phyloP scores from a whole-genome alignment of 2,113 vertebrate species.

The Felis chaus region DNA sequence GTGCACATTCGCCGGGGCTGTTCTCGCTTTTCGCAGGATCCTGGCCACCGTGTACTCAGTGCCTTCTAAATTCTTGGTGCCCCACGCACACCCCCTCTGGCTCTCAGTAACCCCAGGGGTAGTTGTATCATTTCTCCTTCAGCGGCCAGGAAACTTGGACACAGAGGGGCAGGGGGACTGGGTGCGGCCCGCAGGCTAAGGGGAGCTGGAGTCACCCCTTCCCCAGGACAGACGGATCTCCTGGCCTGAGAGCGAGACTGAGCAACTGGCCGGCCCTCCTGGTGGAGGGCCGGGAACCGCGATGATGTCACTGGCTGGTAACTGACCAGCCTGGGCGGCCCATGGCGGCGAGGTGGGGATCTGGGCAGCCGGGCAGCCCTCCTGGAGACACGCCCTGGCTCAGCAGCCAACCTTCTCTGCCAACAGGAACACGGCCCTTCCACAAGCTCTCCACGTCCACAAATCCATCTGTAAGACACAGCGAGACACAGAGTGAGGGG shows the following conservation, averaged over 20 bases:
- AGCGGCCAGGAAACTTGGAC: background rate
- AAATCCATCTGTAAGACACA: slow-evolving; percentile 42
- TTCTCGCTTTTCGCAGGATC: background rate
- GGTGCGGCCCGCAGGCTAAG: accelerated
- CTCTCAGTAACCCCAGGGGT: background rate
- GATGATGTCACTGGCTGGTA: accelerated
- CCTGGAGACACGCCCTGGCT: background rate
- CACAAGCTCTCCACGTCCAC: accelerated
- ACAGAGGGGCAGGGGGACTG: background rate
- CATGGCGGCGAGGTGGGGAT: background rate
- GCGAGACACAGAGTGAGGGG: background rate
- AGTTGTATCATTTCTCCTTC: background rate
- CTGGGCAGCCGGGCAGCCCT: background rate
- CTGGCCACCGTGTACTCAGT: accelerated
- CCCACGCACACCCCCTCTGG: accelerated
- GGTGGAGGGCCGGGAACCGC: background rate
- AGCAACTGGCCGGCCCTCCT: background rate
- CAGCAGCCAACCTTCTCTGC: background rate
- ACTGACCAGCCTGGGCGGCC: slow-evolving; percentile 52
- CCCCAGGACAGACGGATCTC: background rate
- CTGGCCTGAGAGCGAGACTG: accelerated
- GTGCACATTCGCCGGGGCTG: accelerated
- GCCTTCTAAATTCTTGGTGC: too few species aligned
- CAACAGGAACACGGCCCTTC: background rate
- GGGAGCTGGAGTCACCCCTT: background rate